Evolutionary conservation across 2,797 vertebrate species (phyloP), one percentile per base, ranked within the genome.

Genomic region (Australoheros facetus): DNA sequence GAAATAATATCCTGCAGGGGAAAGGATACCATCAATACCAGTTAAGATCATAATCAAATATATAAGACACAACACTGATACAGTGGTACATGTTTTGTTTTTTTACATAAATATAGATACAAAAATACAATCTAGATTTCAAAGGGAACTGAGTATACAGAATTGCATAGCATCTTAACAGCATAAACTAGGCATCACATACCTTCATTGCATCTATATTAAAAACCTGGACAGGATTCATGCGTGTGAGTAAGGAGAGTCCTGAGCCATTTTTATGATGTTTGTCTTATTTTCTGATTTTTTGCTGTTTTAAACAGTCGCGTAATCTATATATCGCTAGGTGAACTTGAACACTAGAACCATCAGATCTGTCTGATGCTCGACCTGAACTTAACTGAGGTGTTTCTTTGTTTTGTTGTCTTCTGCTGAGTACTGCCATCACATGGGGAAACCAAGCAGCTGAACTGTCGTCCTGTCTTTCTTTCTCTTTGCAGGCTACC

Each of bases 401-500:
- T 58, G 69, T 58, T 30, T 28, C 17, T 21, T 73, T 39, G 26
- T 26, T 56, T 23, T 39, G 8, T 16, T 66, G 28, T 59, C 21
- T 30, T 80, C 21, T 30, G n/a, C 11, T 66, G 23, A 28, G 39
- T 48, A 48, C 16, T 66, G 26, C 13, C 17, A 19, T 48, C 39
- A 48, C 23, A 28, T 19, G 21, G 3, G 26, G 21, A 45, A 48
- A 28, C 26, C 42, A 30, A 69, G 62, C 26, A 6, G 1, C 59
- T 59, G 4, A 71, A 17, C 7, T 21, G 54, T 53, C 39, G 4
- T 74, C 26, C 19, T 78, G 59, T 77, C 79, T 19, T 12, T 78
- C 58, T 77, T 57, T 77, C 16, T 72, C 58, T 78, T 77, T 21
- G 7, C 89, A 99, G 98, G 98, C 87, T 99, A 99, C 96, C 96